Evolutionary conservation across 2,797 vertebrate genomes (phyloP).

Genomic region (Cossypha dichroa): DNA sequence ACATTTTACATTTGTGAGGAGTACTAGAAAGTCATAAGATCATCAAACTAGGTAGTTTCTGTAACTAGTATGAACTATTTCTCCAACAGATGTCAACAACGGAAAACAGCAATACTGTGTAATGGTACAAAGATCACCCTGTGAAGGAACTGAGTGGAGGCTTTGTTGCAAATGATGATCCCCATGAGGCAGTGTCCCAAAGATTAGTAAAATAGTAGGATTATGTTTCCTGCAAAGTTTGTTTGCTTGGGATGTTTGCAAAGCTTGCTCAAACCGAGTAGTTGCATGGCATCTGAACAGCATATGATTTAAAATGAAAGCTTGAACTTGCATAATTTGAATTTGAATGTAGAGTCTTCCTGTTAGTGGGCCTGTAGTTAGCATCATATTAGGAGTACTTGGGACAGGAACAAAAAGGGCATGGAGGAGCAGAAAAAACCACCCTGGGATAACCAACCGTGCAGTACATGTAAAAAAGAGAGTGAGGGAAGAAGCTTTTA

Average conservation of each 20-base stretch:
- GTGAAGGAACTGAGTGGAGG: not conserved
- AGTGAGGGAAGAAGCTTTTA: not conserved
- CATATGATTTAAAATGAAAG: not conserved
- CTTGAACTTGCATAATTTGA: not conserved
- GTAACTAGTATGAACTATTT: not conserved
- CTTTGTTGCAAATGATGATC: not conserved
- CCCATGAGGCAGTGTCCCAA: not conserved
- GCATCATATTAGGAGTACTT: not conserved
- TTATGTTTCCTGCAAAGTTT: not conserved
- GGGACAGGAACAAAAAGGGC: not conserved
- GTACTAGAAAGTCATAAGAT: not conserved
- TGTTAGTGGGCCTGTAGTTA: not conserved
- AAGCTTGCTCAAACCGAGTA: not conserved
- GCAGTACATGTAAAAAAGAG: not conserved
- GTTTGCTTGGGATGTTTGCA: conserved; percentile 14
- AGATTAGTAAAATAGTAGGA: not conserved
- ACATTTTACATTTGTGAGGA: not conserved
- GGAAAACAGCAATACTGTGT: not conserved
- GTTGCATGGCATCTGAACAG: not conserved
- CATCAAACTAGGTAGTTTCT: not conserved
- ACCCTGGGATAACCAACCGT: not conserved
- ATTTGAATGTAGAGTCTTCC: not conserved
- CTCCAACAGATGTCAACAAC: not conserved
- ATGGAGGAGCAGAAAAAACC: not conserved
- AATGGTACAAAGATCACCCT: not conserved